These are phyloP conservation scores for Chiloscyllium plagiosum DNA, from an alignment of 2,113 vertebrate genomes.

Conservation along the genomic window DNA sequence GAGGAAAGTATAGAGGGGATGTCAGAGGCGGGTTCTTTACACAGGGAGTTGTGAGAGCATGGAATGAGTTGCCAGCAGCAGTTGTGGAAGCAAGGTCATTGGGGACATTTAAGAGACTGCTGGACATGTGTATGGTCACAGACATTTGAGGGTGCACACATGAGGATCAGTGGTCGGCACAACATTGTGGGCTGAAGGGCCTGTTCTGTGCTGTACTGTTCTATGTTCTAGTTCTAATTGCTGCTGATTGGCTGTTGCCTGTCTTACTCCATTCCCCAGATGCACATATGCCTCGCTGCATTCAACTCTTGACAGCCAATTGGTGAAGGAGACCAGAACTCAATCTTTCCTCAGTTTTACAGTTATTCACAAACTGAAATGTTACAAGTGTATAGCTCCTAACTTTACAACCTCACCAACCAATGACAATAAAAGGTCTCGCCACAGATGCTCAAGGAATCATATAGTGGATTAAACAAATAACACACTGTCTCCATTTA, in stretches of 20 bases:
- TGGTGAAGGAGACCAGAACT: not conserved
- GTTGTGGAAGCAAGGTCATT: too few relatives aligned
- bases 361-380: not conserved
- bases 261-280: not conserved
- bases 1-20: too few relatives aligned
- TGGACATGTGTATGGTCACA: too few relatives aligned
- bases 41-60: too few relatives aligned
- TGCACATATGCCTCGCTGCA: not conserved
- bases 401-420: not conserved
- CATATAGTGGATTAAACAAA: not conserved
- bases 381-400: not conserved
- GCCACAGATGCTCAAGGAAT: not conserved
- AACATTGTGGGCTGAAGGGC: too few relatives aligned
- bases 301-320: not conserved
- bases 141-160: too few relatives aligned
- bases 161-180: too few relatives aligned
- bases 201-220: too few relatives aligned
- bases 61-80: too few relatives aligned
- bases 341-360: not conserved
- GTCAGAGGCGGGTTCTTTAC: too few relatives aligned
- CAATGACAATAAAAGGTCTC: not conserved
- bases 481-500: not conserved
- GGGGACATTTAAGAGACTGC: too few relatives aligned
- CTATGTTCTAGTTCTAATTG: not conserved
- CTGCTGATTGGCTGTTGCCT: not conserved